Evolutionary conservation across 2,113 vertebrate genomes (phyloP).

Genomic region (Microtus pennsylvanicus): DNA sequence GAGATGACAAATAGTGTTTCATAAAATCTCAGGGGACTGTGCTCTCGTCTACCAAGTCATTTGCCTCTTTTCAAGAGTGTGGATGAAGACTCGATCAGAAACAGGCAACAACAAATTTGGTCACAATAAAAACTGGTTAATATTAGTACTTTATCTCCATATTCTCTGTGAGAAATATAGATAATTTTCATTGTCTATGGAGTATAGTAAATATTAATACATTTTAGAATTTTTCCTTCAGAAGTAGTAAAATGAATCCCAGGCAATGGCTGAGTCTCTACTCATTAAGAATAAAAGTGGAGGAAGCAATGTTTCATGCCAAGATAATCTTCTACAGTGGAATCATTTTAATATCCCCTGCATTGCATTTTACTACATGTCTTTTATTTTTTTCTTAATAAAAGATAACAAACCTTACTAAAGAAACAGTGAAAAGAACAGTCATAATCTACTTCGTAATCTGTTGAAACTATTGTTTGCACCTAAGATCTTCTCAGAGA

Average conservation of each 20-base stretch:
- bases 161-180: not conserved
- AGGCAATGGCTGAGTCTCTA: not conserved
- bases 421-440: not conserved
- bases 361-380: slow-evolving; percentile 24
- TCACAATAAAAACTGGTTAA: not conserved
- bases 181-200: not conserved
- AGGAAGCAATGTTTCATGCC: not conserved
- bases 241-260: not conserved
- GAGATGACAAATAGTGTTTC: not conserved
- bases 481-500: not conserved
- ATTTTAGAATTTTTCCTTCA: not conserved
- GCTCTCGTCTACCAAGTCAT: not conserved
- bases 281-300: slow-evolving; percentile 32
- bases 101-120: not conserved
- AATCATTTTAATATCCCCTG: slow-evolving; percentile 31
- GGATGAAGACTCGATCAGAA: not conserved
- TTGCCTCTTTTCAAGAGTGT: not conserved
- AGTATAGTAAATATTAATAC: not conserved
- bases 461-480: not conserved
- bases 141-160: not conserved
- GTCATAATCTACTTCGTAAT: slow-evolving; percentile 29
- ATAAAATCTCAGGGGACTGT: not conserved
- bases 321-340: not conserved
- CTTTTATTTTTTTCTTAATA: slow-evolving; percentile 3
- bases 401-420: slow-evolving; percentile 35